These are phyloP conservation scores for Drosophila kikkawai DNA, from an alignment of 1,140 invertebrate species.

Conservation along the genomic window DNA sequence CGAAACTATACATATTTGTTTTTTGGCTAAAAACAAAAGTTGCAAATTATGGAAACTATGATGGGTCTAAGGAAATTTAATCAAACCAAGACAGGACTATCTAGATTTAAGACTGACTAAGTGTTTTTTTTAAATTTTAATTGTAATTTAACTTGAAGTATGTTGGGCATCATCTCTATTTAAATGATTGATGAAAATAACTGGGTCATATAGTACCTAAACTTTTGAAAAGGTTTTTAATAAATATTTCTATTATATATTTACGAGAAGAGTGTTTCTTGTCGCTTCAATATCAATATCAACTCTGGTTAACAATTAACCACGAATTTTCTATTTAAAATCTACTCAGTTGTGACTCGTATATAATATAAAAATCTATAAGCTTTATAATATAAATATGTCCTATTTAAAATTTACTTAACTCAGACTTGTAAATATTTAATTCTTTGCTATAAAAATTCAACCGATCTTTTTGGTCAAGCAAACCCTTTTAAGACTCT, in stretches of 20 bases:
- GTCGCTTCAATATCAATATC: no score
- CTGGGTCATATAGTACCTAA: background rate
- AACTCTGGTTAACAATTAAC: no score
- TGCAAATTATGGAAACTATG: background rate
- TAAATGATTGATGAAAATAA: background rate
- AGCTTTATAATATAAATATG: background rate
- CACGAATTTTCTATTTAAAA: background rate
- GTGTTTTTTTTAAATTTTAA: background rate
- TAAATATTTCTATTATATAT: no score
- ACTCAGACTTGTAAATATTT: background rate
- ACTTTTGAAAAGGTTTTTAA: background rate
- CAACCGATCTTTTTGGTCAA: background rate
- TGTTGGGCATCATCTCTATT: background rate
- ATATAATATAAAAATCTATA: no score
- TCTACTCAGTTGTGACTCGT: background rate
- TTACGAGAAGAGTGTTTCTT: no score
- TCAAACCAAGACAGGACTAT: background rate
- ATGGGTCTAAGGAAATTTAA: background rate
- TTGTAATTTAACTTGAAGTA: background rate
- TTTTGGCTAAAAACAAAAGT: slow-evolving; percentile 8
- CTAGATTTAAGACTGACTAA: background rate
- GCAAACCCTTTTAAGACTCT: background rate
- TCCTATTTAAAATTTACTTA: background rate
- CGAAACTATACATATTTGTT: background rate
- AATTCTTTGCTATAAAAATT: no score